Evolutionary conservation across 2,113 vertebrate species (phyloP).

Genomic region (Morone saxatilis): DNA sequence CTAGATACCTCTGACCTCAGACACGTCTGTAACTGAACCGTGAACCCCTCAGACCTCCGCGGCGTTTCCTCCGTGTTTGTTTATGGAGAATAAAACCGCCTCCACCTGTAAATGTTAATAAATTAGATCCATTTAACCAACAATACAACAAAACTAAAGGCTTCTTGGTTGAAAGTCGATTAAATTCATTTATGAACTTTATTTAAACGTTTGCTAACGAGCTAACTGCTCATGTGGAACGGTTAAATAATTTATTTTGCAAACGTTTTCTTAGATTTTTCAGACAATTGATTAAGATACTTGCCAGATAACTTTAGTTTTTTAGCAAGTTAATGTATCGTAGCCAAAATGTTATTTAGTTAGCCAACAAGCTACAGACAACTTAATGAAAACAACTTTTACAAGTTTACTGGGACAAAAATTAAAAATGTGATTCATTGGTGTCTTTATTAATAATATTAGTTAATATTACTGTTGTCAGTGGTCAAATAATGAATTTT

Average conservation of each 20-base stretch:
- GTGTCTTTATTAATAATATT: not conserved
- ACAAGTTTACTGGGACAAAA: not conserved
- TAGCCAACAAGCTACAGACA: not conserved
- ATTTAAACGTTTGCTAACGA: too few species aligned
- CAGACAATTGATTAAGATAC: too few species aligned
- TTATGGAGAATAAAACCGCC: not conserved
- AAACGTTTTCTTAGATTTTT: too few species aligned
- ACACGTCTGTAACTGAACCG: constrained; percentile 43
- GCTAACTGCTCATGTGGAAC: too few species aligned
- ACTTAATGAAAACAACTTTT: too few species aligned
- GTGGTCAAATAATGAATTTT: too few species aligned
- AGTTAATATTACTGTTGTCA: not conserved
- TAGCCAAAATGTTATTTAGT: not conserved
- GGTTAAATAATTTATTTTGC: too few species aligned
- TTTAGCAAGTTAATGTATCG: not conserved
- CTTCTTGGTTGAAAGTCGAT: too few species aligned
- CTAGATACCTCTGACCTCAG: constrained; percentile 42
- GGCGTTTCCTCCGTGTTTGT: constrained; percentile 17
- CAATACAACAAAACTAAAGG: too few species aligned
- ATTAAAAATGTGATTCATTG: not conserved
- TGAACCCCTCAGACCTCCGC: constrained; percentile 22
- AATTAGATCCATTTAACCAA: too few species aligned
- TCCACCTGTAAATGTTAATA: not conserved
- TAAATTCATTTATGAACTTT: too few species aligned
- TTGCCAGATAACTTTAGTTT: not conserved